phyloP scores from a whole-genome alignment of 2,797 vertebrate species.

The Sebastolobus alascanus region DNA sequence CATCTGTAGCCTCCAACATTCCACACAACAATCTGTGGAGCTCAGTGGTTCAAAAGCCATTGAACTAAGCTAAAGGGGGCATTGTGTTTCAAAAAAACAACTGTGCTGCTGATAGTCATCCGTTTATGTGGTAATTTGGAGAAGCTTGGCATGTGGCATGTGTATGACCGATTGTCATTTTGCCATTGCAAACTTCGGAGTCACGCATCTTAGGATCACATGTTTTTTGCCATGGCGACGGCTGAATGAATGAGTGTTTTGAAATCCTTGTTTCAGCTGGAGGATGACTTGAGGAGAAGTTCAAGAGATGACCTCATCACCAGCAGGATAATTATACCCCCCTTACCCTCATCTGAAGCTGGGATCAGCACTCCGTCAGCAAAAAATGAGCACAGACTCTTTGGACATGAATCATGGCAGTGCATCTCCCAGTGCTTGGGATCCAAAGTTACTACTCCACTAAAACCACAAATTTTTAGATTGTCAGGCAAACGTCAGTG shows the following conservation, averaged over 20 bases:
- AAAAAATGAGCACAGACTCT: constrained; percentile 18
- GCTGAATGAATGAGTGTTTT: constrained; percentile 36
- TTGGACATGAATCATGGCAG: constrained; percentile 20
- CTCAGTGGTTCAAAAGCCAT: constrained; percentile 31
- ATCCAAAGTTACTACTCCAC: constrained; percentile 24
- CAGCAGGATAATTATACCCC: constrained; percentile 35
- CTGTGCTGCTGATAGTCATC: constrained; percentile 45
- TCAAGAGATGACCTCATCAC: constrained; percentile 53
- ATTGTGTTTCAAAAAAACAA: constrained; percentile 36
- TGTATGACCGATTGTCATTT: constrained; percentile 53
- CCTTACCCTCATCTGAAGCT: constrained; percentile 19
- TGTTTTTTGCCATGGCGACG: neutral
- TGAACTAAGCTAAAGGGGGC: constrained; percentile 36
- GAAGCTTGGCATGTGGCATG: constrained; percentile 38
- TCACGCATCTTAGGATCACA: constrained; percentile 61
- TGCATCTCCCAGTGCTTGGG: neutral
- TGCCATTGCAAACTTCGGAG: neutral
- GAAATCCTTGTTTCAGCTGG: constrained; percentile 23
- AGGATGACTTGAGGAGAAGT: constrained; percentile 24
- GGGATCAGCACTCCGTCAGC: constrained; percentile 61
- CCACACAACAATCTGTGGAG: constrained; percentile 10
- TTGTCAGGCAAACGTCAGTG: constrained; percentile 16
- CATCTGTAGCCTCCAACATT: constrained; percentile 31
- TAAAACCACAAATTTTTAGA: constrained; percentile 25
- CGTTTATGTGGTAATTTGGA: constrained; percentile 41